Conservation (phyloP, 2,888 invertebrate species). For the Meiosimyza decipiens region DNA sequence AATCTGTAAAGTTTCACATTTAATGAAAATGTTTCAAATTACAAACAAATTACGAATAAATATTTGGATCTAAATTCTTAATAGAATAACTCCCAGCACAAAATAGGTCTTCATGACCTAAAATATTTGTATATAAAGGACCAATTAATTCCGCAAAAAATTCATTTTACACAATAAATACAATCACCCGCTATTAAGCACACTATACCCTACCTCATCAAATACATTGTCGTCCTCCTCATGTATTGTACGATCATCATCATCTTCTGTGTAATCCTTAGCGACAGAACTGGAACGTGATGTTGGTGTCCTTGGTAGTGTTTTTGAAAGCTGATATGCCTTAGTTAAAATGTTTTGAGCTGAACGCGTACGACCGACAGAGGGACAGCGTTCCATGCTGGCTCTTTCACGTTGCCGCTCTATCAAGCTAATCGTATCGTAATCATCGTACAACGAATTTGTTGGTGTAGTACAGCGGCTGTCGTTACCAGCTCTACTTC, state of each 20-base stretch:
- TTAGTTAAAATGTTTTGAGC: slow-evolving; percentile 86
- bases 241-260: slow-evolving; percentile 71
- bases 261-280: slow-evolving; percentile 60
- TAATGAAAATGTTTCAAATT: no score
- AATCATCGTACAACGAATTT: slow-evolving; percentile 56
- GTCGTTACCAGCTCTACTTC: slow-evolving; percentile 25
- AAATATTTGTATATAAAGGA: no score
- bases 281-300: slow-evolving; percentile 62
- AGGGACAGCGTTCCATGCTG: slow-evolving; percentile 62
- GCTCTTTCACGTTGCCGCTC: slow-evolving; percentile 64
- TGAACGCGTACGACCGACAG: slow-evolving; percentile 75
- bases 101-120: no score
- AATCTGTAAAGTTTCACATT: no score
- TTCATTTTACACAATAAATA: no score
- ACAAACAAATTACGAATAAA: no score
- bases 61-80: no score
- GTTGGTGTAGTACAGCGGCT: slow-evolving; percentile 58
- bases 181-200: no score
- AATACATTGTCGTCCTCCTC: slow-evolving; percentile 74
- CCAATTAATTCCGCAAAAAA: no score
- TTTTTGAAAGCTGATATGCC: slow-evolving; percentile 77
- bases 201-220: slow-evolving; percentile 57
- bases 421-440: slow-evolving; percentile 64
- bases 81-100: no score
- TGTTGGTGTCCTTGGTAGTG: slow-evolving; percentile 64